Evolutionary conservation across 2,888 invertebrate species (phyloP).

Genomic region (Drosophila rellima): DNA sequence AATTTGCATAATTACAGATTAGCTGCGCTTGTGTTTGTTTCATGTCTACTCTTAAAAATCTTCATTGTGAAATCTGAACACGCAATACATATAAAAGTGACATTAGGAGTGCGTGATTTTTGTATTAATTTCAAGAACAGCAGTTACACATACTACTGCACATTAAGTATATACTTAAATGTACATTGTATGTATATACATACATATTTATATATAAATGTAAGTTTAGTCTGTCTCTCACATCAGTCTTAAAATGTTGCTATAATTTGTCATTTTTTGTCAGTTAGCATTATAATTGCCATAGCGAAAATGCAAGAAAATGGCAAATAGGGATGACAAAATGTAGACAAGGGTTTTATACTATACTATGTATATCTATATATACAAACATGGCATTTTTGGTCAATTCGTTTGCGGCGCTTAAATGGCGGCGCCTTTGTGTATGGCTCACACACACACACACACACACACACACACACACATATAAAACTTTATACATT

Average conservation of each 20-base stretch:
- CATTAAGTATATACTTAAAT: not conserved
- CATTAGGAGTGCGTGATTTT: slow-evolving; percentile 71
- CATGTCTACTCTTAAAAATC: slow-evolving; percentile 8
- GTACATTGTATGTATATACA: not conserved
- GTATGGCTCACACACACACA: too few species aligned
- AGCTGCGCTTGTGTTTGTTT: slow-evolving; percentile 40
- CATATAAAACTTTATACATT: slow-evolving; percentile 34
- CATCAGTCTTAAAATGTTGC: slow-evolving; percentile 19
- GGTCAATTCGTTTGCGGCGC: slow-evolving; percentile 51
- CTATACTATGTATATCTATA: not conserved
- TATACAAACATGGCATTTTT: slow-evolving; percentile 39
- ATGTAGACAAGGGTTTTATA: slow-evolving; percentile 39
- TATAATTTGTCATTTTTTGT: slow-evolving; percentile 77
- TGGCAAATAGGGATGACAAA: slow-evolving; percentile 19
- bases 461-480: slow-evolving; percentile 49
- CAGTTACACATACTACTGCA: not conserved
- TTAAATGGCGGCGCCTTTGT: slow-evolving; percentile 73
- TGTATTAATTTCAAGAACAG: slow-evolving; percentile 49
- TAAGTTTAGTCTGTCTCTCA: not conserved
- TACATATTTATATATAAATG: not conserved
- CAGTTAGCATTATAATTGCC: slow-evolving; percentile 69
- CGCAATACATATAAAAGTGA: slow-evolving; percentile 66
- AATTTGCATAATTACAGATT: slow-evolving; percentile 63
- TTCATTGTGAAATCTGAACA: slow-evolving; percentile 63
- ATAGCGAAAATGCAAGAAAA: slow-evolving; percentile 22